A percentile compares a stretch with the other conserved stretches of the same genome.
Evolutionary conservation across 2,888 invertebrate genomes (phyloP).

Genomic region (Frankliniella fusca): DNA sequence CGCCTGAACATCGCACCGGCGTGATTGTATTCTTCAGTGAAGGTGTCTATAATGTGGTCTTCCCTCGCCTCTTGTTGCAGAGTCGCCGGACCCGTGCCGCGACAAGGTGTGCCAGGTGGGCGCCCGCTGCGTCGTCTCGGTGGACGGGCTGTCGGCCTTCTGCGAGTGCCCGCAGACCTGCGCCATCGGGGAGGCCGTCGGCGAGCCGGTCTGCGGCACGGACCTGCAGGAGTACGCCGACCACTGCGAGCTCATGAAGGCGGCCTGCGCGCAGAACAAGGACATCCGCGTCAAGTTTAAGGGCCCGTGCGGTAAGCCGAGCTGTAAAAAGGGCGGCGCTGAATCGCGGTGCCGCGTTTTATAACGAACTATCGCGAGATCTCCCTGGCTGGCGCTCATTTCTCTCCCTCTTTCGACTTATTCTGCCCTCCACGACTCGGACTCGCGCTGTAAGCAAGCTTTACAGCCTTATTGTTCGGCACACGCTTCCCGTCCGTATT

Average conservation of each 20-base stretch:
- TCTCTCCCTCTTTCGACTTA: background rate
- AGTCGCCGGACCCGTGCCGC: constrained; percentile 64
- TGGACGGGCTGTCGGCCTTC: constrained; percentile 65
- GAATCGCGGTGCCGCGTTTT: too few relatives aligned
- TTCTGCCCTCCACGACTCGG: too few relatives aligned
- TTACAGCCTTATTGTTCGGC: too few relatives aligned
- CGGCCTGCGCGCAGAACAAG: constrained; percentile 68
- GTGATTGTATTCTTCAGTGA: too few relatives aligned
- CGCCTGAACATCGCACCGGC: constrained; percentile 31
- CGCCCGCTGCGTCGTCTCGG: constrained; percentile 59
- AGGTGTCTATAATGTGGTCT: background rate
- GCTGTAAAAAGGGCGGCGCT: constrained; percentile 13
- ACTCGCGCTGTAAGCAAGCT: too few relatives aligned
- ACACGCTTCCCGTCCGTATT: too few relatives aligned
- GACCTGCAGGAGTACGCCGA: constrained; percentile 81
- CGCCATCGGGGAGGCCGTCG: constrained; percentile 75
- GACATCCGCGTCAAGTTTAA: constrained; percentile 76
- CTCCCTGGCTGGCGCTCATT: too few relatives aligned
- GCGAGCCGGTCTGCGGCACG: constrained; percentile 74
- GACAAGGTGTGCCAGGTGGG: constrained; percentile 65
- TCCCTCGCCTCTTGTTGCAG: constrained; percentile 42
- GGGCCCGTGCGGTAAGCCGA: constrained; percentile 80
- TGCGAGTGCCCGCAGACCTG: constrained; percentile 78
- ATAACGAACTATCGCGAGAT: constrained; percentile 8
- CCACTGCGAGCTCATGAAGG: constrained; percentile 76